A percentile compares a stretch with the other conserved stretches of the same genome.
Evolutionary conservation across 2,797 vertebrate genomes (phyloP).

Genomic region (Kryptolebias ocellatus): DNA sequence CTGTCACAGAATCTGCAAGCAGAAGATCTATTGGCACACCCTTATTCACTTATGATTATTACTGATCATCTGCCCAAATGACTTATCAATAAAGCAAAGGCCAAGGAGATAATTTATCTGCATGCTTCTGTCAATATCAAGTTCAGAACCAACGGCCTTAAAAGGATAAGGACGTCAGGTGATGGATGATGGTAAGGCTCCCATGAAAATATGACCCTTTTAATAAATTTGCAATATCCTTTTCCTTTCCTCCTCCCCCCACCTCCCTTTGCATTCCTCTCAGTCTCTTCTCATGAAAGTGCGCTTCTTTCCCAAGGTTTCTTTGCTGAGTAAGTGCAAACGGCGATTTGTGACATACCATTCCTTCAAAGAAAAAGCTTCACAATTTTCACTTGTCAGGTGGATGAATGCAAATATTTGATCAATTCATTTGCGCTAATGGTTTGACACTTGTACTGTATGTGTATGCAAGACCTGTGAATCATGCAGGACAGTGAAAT

Average conservation of each 20-base stretch:
- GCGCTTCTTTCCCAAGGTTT: conserved; percentile 50
- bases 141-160: conserved; percentile 82
- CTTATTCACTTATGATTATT: conserved; percentile 90
- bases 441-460: conserved; percentile 25
- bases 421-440: conserved; percentile 36
- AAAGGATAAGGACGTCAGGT: conserved; percentile 80
- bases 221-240: conserved; percentile 76
- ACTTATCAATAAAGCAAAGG: conserved; percentile 86
- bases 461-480: conserved; percentile 63
- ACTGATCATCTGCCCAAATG: conserved; percentile 86
- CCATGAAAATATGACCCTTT: conserved; percentile 78
- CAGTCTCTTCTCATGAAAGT: conserved; percentile 28
- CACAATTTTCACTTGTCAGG: conserved; percentile 47
- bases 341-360: conserved; percentile 40
- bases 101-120: conserved; percentile 81
- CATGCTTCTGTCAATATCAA: conserved; percentile 86
- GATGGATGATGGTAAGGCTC: conserved; percentile 72
- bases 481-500: conserved; percentile 59
- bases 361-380: conserved; percentile 36
- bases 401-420: conserved; percentile 56
- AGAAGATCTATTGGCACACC: conserved; percentile 74
- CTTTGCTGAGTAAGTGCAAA: conserved; percentile 52
- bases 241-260: conserved; percentile 26
- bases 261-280: conserved; percentile 37
- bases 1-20: conserved; percentile 60